Conservation (phyloP, 2,888 invertebrate genomes). For the Metacarcinus magister region DNA sequence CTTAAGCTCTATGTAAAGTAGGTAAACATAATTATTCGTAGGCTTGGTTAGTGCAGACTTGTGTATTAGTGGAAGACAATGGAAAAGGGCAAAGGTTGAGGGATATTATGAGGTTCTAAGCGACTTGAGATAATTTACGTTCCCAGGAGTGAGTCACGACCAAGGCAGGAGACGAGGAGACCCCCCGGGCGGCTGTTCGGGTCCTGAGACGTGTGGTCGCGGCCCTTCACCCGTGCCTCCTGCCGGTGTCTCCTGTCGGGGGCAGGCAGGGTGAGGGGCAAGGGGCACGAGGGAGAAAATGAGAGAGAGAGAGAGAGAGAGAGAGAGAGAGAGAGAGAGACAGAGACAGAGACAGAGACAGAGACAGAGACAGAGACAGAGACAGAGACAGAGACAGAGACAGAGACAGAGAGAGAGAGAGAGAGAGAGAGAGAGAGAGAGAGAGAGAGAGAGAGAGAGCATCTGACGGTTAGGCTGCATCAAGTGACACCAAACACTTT, state of each 20-base stretch:
- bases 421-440: conserved; percentile 30
- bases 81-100: conserved; percentile 18
- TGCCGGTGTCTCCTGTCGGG: background rate
- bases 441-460: background rate
- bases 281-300: background rate
- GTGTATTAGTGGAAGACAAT: background rate
- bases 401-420: conserved; percentile 38
- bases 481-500: background rate
- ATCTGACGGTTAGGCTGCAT: background rate
- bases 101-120: conserved; percentile 2
- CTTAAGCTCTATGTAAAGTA: background rate
- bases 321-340: background rate
- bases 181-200: background rate
- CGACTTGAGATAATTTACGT: conserved; percentile 9
- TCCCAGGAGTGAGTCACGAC: conserved; percentile 13
- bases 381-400: conserved; percentile 46
- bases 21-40: background rate
- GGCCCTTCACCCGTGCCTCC: background rate
- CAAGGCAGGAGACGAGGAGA: conserved; percentile 1
- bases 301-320: background rate
- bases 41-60: background rate
- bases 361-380: conserved; percentile 26
- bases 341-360: background rate
- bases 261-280: background rate
- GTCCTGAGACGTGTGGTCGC: background rate